These are phyloP conservation scores for Choreutis nemorana DNA, from an alignment of 2,888 invertebrate genomes.

Conservation along the genomic window DNA sequence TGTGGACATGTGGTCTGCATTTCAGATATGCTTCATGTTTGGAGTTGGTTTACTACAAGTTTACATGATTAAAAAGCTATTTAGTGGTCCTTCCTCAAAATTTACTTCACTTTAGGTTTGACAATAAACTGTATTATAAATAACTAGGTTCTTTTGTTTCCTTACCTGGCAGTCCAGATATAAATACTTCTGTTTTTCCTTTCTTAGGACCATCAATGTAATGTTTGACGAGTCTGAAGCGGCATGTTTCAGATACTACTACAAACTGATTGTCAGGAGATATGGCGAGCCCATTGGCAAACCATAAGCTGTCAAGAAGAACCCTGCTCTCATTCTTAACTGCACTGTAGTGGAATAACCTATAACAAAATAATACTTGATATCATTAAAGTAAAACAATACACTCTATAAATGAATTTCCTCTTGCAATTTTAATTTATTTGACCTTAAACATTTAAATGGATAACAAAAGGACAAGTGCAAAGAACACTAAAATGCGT, in stretches of 20 bases:
- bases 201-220: conserved; percentile 82
- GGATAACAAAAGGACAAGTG: no score
- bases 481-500: no score
- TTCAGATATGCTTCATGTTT: conserved; percentile 78
- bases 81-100: conserved; percentile 16
- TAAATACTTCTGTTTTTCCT: conserved; percentile 81
- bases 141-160: neutral
- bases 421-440: no score
- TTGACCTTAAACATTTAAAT: no score
- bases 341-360: conserved; percentile 83
- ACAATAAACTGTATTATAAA: conserved; percentile 3
- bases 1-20: conserved; percentile 80
- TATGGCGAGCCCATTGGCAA: conserved; percentile 88
- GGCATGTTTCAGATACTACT: conserved; percentile 77
- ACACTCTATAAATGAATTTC: no score
- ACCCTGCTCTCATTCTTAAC: conserved; percentile 79
- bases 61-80: conserved; percentile 74
- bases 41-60: conserved; percentile 79
- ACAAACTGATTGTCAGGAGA: conserved; percentile 84
- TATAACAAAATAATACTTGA: conserved; percentile 34
- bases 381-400: neutral
- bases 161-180: conserved; percentile 79
- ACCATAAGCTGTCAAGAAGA: conserved; percentile 77
- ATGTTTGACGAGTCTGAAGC: conserved; percentile 75
- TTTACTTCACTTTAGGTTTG: neutral